Evolutionary conservation across 2,113 vertebrate genomes (phyloP).

Genomic region (Chunga burmeisteri): DNA sequence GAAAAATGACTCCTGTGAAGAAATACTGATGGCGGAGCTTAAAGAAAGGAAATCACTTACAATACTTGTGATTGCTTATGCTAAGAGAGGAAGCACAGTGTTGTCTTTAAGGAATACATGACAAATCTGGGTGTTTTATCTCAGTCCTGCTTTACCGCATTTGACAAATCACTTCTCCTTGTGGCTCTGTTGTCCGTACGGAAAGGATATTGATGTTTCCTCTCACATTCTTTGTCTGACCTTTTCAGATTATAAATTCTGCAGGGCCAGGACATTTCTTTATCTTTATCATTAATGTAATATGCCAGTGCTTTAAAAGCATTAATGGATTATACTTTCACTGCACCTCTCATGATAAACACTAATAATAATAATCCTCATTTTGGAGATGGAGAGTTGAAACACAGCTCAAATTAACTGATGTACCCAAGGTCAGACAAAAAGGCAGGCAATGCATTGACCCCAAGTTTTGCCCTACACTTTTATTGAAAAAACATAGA

Average conservation of each 20-base stretch:
- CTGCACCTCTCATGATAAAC: conserved; percentile 13
- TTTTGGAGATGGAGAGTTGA: not conserved
- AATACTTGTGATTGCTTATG: not conserved
- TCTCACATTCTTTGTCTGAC: not conserved
- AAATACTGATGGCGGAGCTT: not conserved
- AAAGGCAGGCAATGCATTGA: not conserved
- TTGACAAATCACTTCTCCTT: conserved; percentile 20
- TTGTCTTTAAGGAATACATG: not conserved
- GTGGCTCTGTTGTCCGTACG: not conserved
- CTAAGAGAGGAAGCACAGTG: not conserved
- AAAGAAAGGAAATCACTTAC: not conserved
- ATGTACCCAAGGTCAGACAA: not conserved
- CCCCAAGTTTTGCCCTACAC: not conserved
- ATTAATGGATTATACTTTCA: not conserved
- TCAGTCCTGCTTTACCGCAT: not conserved
- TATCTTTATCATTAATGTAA: conserved; percentile 25
- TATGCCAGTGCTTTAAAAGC: conserved; percentile 4
- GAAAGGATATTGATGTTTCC: conserved; percentile 8
- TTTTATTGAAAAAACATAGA: not conserved
- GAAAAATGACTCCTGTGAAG: not conserved
- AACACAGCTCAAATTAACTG: not conserved
- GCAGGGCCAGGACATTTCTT: not conserved
- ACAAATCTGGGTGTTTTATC: not conserved
- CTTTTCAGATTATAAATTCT: conserved; percentile 25
- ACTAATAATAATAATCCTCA: not conserved